Base-by-base conservation (phyloP, 1,140 invertebrate genomes). In the Lethrus apterus region DNA sequence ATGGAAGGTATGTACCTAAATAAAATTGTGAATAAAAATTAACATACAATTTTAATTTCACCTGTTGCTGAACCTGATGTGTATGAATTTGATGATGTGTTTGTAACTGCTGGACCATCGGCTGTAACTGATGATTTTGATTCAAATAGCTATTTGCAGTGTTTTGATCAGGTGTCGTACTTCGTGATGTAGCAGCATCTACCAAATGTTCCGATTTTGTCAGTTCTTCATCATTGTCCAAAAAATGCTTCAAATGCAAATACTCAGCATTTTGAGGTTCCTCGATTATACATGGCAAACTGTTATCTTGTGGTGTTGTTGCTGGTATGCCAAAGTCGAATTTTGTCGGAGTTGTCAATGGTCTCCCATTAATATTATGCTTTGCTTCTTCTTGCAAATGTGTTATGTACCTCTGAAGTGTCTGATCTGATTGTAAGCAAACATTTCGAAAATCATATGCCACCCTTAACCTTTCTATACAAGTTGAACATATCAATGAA, bases 191-290 rank as follows among this genome's bases (percentile, higher is more conserved):
- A 15, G 43, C 21, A 24, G n/a, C 35, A 10, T 51, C 46, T 4
- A 45, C 43, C 19, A 50, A 15, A 31, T 48, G 21, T 20, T 29
- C 51, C 48, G 48, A 38, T 54, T 64, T 62, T 0, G 31, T 15
- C 17, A 58, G 36, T 23, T 55, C 53, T 13, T 56, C 59, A 14
- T 59, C 59, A 54, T 50, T 59, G 42, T 64, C 59, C 11, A 62
- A 47, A 45, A 64, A 64, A 52, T 64, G 62, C 46, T 64, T 62
- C n/a, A 64, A 44, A 52, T 64, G 62, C 30, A 62, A 18, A 52
- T 59, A 64, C 29, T 59, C 58, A 9, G 58, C 36, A 50, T 62
- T 63, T 40, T 55, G 54, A 4, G 52, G 44, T 18, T 62, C 59
- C 33, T 55, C 55, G 19, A 45, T 53, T n/a, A 45, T 54, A 26